Evolutionary conservation across 2,888 invertebrate species (phyloP), one percentile per base, ranked within the genome.

Genomic region (Elaeidobius kamerunicus): DNA sequence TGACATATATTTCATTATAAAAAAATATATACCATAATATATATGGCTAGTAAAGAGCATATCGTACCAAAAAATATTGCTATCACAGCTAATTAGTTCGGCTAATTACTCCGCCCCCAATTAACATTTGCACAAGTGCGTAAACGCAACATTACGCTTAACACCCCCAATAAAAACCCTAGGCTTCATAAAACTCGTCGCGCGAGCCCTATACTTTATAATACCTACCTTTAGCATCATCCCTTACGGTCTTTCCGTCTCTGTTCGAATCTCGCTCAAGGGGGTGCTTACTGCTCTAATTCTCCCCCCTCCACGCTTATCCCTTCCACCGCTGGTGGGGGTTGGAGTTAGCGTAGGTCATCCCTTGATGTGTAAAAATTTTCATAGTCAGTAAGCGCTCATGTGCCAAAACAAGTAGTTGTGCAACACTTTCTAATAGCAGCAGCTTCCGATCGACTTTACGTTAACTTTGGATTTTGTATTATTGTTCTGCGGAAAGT

Each of bases 321-420:
- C 63, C 61, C 67, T 63, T 63, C 67, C 39, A 46, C 57, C 58
- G 53, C 44, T 57, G 64, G 68, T 64, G 69, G 70, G 30, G 70
- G 67, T 67, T 62, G 64, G 65, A 67, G 70, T 72, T 72, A 71
- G 70, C 72, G 69, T 70, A 72, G 70, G 71, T 72, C 71, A 71
- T 65, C 71, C 70, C 70, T 68, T 67, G 69, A 69, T 67, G 68
- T 65, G 64, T 63, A 65, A 65, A 66, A 65, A 65, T 67, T 68
- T 66, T 65, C 64, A 65, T 63, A 64, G 65, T 70, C 67, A 72
- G 72, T 72, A 67, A 66, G 67, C 69, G 61, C 64, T 63, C 59
- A 63, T 61, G 58, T 62, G 63, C 63, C 63, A 60, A 57, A 62
- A 60, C 59, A 57, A 59, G 60, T 61, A 63, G 65, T 63, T 58